Conservation (phyloP, 2,888 invertebrate species). For the Chromoteleia sp. region DNA sequence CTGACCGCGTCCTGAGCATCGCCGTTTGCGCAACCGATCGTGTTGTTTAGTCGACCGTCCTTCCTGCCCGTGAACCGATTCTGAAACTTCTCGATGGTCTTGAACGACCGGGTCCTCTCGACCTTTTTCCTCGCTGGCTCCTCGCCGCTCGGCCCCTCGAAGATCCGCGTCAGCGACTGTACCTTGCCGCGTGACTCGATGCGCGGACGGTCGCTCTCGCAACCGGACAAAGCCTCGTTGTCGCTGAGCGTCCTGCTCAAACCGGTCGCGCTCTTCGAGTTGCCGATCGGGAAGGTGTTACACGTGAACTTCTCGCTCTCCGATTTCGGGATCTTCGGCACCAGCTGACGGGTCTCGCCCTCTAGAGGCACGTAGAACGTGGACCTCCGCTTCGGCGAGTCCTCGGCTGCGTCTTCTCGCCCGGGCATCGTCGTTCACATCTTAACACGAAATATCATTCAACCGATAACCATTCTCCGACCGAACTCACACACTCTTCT, state of each 20-base stretch:
- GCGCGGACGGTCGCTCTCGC: slow-evolving; percentile 64
- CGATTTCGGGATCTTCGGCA: slow-evolving; percentile 75
- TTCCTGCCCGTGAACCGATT: slow-evolving; percentile 80
- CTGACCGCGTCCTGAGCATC: slow-evolving; percentile 55
- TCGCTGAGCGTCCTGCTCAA: slow-evolving; percentile 80
- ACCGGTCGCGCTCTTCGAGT: slow-evolving; percentile 77
- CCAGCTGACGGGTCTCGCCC: slow-evolving; percentile 78
- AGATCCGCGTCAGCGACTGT: slow-evolving; percentile 82
- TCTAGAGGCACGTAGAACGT: slow-evolving; percentile 91
- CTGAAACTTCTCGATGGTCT: slow-evolving; percentile 83
- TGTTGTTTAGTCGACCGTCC: slow-evolving; percentile 73
- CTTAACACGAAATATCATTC: not conserved
- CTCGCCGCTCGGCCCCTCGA: slow-evolving; percentile 77
- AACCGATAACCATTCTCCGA: too few relatives aligned
- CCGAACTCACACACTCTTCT: too few relatives aligned
- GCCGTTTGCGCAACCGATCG: slow-evolving; percentile 73
- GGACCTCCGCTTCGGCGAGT: slow-evolving; percentile 86
- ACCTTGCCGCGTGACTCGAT: slow-evolving; percentile 79
- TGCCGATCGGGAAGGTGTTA: slow-evolving; percentile 85
- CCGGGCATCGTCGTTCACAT: slow-evolving; percentile 55
- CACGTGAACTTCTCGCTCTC: slow-evolving; percentile 86
- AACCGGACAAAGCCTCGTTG: slow-evolving; percentile 73
- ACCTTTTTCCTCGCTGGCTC: slow-evolving; percentile 78
- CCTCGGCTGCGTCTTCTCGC: slow-evolving; percentile 71
- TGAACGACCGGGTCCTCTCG: slow-evolving; percentile 82